These are phyloP conservation scores for Styela clava DNA, from an alignment of 23 tunicate genomes.

Conservation along the genomic window DNA sequence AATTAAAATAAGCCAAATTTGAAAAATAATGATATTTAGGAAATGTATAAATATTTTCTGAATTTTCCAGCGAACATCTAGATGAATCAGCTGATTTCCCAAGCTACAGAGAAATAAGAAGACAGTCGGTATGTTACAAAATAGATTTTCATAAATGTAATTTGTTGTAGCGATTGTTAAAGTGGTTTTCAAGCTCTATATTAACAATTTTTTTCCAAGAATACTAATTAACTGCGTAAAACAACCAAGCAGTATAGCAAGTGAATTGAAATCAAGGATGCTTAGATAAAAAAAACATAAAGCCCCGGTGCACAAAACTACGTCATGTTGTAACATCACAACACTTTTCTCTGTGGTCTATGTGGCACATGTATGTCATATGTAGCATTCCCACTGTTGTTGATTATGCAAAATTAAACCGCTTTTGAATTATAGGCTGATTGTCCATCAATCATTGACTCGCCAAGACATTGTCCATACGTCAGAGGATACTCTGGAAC, in stretches of 20 bases:
- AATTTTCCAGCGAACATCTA: not conserved
- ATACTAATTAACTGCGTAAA: no score
- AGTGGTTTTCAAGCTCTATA: no score
- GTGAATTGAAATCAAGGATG: not conserved
- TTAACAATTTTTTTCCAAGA: no score
- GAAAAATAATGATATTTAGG: not conserved
- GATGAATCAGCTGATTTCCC: not conserved
- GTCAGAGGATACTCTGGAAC: not conserved
- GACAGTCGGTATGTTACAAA: not conserved
- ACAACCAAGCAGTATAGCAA: not conserved
- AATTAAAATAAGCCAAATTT: not conserved
- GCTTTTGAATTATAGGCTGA: not conserved
- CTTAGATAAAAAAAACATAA: no score
- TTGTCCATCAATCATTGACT: not conserved
- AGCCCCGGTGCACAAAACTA: not conserved
- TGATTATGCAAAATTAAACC: no score
- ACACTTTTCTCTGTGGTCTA: no score
- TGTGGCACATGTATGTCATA: no score
- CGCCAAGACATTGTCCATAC: not conserved
- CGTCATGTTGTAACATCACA: not conserved
- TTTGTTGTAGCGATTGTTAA: no score
- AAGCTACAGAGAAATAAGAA: not conserved
- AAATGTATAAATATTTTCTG: not conserved
- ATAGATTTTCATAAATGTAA: not conserved
- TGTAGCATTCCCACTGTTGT: no score